These are phyloP conservation scores for Meriones psammophilus DNA, from an alignment of 2,797 vertebrate species.

Conservation along the genomic window DNA sequence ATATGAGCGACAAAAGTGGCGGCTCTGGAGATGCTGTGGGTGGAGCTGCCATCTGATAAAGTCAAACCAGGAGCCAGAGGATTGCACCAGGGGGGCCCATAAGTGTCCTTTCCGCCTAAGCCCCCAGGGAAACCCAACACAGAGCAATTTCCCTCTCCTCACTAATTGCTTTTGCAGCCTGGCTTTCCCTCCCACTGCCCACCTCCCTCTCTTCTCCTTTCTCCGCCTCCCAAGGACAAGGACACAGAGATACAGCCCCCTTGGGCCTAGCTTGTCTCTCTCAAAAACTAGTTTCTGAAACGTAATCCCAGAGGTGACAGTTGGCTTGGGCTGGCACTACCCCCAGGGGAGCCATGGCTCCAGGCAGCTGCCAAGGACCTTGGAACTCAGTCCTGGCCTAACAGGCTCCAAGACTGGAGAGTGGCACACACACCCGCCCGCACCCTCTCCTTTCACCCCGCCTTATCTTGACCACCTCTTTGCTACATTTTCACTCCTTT, in stretches of 20 bases:
- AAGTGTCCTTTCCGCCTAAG: not conserved
- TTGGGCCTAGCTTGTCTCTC: slow-evolving; percentile 69
- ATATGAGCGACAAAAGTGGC: too few species aligned
- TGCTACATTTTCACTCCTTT: not conserved
- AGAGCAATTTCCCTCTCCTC: slow-evolving; percentile 18
- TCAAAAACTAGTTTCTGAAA: slow-evolving; percentile 62
- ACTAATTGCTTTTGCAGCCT: slow-evolving; percentile 63
- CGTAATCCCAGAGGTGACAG: slow-evolving; percentile 45
- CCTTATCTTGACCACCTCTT: too few species aligned
- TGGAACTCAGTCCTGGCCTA: not conserved
- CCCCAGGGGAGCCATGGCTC: not conserved
- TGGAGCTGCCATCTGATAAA: not conserved
- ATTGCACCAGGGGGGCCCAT: not conserved
- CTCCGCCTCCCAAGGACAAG: slow-evolving; percentile 74
- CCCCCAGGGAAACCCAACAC: not conserved
- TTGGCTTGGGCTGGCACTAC: not conserved
- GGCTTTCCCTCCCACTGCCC: not conserved
- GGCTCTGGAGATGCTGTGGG: not conserved
- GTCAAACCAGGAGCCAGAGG: not conserved
- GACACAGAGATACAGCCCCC: slow-evolving; percentile 45
- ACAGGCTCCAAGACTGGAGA: not conserved
- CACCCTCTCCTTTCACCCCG: not conserved
- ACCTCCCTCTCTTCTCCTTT: slow-evolving; percentile 63
- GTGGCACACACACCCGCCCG: too few species aligned
- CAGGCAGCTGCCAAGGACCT: not conserved